A percentile compares a stretch with the other conserved stretches of the same genome.
phyloP scores from a whole-genome alignment of 2,888 invertebrate genomes.

The Polydrusus pterygomalis region DNA sequence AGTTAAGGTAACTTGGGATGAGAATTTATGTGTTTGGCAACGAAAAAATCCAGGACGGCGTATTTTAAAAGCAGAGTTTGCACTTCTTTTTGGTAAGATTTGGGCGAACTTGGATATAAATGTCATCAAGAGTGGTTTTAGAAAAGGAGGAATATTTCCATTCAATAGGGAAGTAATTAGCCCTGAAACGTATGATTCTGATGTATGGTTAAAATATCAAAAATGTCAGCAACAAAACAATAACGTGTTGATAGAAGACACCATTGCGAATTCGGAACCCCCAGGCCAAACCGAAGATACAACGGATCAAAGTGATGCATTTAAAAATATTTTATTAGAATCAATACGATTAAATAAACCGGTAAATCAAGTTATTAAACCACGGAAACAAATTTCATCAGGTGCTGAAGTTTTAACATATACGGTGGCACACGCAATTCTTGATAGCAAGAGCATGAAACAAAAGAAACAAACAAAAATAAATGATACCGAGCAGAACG shows the following conservation, averaged over 20 bases:
- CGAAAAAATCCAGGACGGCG: slow-evolving; percentile 2
- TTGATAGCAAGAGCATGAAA: slow-evolving; percentile 14
- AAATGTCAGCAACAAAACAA: background rate
- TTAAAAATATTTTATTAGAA: slow-evolving; percentile 22
- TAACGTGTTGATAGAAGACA: too few relatives aligned
- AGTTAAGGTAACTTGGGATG: slow-evolving; percentile 52
- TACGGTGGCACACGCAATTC: slow-evolving; percentile 28
- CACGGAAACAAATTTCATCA: slow-evolving; percentile 27
- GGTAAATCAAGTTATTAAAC: slow-evolving; percentile 12
- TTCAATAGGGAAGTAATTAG: slow-evolving; percentile 20
- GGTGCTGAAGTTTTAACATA: slow-evolving; percentile 32
- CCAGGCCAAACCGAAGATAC: slow-evolving; percentile 5
- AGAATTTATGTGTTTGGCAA: slow-evolving; percentile 53
- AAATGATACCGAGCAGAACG: slow-evolving; percentile 19
- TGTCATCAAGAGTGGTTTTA: slow-evolving; percentile 18
- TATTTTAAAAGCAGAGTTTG: slow-evolving; percentile 14
- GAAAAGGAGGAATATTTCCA: slow-evolving; percentile 18
- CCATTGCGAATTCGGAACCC: too few relatives aligned
- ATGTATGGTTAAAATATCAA: slow-evolving; percentile 19
- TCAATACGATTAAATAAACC: slow-evolving; percentile 28
- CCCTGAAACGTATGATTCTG: slow-evolving; percentile 23
- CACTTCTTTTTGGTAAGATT: slow-evolving; percentile 27
- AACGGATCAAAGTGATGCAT: background rate
- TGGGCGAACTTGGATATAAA: slow-evolving; percentile 24
- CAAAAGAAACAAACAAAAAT: slow-evolving; percentile 8